A percentile compares a stretch with the other conserved stretches of the same genome.
phyloP scores from a whole-genome alignment of 2,113 vertebrate species.

The Candoia aspera region DNA sequence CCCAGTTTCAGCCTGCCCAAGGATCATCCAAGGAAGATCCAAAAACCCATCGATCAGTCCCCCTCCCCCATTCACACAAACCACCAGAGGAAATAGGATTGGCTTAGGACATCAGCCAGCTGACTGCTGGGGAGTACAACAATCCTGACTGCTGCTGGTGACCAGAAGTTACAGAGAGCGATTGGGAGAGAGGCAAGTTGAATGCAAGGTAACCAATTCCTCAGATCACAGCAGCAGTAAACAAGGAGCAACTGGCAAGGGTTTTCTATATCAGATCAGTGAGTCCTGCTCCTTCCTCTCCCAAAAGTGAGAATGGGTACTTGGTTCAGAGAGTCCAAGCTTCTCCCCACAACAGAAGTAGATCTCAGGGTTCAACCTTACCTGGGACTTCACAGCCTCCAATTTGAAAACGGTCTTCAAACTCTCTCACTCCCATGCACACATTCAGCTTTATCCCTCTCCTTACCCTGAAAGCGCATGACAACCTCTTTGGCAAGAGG shows the following conservation, averaged over 20 bases:
- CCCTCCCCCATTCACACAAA: constrained; percentile 22
- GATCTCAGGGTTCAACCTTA: background rate
- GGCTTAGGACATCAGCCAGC: background rate
- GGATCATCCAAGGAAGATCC: constrained; percentile 34
- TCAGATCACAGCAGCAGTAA: background rate
- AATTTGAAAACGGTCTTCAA: background rate
- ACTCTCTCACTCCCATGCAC: background rate
- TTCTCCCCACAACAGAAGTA: background rate
- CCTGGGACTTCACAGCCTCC: background rate
- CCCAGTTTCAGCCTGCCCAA: background rate
- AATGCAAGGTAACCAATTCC: background rate
- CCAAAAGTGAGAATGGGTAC: background rate
- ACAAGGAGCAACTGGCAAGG: background rate
- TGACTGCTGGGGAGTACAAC: background rate
- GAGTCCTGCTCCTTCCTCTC: background rate
- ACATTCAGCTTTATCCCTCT: background rate
- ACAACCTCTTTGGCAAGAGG: background rate
- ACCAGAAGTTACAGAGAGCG: constrained; percentile 36
- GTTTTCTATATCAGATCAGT: background rate
- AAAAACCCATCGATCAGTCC: constrained; percentile 36
- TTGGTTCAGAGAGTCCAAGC: background rate
- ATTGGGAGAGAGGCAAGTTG: background rate
- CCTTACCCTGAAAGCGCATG: background rate
- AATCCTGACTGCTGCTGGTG: background rate
- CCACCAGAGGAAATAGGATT: constrained; percentile 27